phyloP scores from a whole-genome alignment of 2,113 vertebrate species.

The Centropus bengalensis region DNA sequence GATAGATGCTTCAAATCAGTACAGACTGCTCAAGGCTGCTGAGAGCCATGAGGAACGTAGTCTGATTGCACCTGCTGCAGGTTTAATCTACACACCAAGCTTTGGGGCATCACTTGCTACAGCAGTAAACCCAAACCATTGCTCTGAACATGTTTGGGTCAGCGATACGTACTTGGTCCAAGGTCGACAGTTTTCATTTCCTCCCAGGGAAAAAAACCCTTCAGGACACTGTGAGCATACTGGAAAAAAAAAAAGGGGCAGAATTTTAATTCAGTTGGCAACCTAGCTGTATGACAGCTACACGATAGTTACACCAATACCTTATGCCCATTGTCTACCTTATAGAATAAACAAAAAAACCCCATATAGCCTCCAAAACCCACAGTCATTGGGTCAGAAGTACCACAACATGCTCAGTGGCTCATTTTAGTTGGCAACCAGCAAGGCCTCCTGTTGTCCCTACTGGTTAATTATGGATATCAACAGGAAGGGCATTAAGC shows the following conservation, averaged over 20 bases:
- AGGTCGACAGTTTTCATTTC: conserved; percentile 59
- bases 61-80: background rate
- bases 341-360: background rate
- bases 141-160: background rate
- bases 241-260: background rate
- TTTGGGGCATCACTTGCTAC: background rate
- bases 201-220: conserved; percentile 68
- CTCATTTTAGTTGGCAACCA: background rate
- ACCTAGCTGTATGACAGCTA: background rate
- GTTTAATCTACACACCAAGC: background rate
- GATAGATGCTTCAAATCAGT: background rate
- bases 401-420: background rate
- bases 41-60: background rate
- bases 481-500: background rate
- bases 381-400: background rate
- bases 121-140: background rate
- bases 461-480: background rate
- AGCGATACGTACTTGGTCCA: conserved; percentile 77
- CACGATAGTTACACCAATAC: too few species aligned
- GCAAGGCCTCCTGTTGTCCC: background rate
- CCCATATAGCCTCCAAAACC: background rate
- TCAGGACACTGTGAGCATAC: conserved; percentile 67
- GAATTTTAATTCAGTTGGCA: background rate
- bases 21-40: background rate
- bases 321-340: background rate